phyloP scores from a whole-genome alignment of 2,888 invertebrate species.

The Parnassius apollo region DNA sequence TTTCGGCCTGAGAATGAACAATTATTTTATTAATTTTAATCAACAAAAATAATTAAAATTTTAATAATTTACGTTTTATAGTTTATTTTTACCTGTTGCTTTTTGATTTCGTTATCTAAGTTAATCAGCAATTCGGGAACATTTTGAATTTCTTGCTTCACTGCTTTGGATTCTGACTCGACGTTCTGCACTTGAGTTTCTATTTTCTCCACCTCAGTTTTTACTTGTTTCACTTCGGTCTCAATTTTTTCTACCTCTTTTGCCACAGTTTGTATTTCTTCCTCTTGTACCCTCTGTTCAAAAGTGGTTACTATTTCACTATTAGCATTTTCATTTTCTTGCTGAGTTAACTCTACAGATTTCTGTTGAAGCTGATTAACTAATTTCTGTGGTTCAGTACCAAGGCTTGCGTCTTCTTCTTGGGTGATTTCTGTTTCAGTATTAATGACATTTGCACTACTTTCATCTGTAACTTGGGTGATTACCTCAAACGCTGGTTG shows the following conservation, averaged over 20 bases:
- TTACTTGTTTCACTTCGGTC: slow-evolving; percentile 33
- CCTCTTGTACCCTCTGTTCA: slow-evolving; percentile 12
- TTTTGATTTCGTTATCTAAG: slow-evolving; percentile 55
- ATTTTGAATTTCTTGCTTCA: slow-evolving; percentile 46
- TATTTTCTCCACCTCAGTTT: slow-evolving; percentile 26
- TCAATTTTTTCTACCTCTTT: slow-evolving; percentile 27
- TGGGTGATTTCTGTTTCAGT: not conserved
- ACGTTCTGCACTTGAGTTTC: slow-evolving; percentile 28
- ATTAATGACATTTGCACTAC: slow-evolving; percentile 15
- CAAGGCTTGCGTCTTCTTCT: slow-evolving; percentile 10
- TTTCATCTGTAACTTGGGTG: slow-evolving; percentile 6
- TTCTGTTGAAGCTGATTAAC: slow-evolving; percentile 10
- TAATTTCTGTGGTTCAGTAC: slow-evolving; percentile 5
- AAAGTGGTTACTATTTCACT: slow-evolving; percentile 27
- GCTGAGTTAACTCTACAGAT: slow-evolving; percentile 24
- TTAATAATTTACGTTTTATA: not conserved
- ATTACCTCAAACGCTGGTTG: slow-evolving; percentile 14
- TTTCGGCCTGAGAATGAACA: slow-evolving; percentile 31
- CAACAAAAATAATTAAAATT: no score
- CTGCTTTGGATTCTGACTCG: slow-evolving; percentile 33
- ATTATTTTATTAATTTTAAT: not conserved
- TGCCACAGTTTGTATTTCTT: slow-evolving; percentile 24
- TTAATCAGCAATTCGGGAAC: slow-evolving; percentile 55
- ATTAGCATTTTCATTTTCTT: slow-evolving; percentile 31
- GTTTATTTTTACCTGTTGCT: slow-evolving; percentile 48